A percentile compares a stretch with the other conserved stretches of the same genome.
Evolutionary conservation across 1,140 invertebrate species (phyloP).

Genomic region (Megathymus violae): DNA sequence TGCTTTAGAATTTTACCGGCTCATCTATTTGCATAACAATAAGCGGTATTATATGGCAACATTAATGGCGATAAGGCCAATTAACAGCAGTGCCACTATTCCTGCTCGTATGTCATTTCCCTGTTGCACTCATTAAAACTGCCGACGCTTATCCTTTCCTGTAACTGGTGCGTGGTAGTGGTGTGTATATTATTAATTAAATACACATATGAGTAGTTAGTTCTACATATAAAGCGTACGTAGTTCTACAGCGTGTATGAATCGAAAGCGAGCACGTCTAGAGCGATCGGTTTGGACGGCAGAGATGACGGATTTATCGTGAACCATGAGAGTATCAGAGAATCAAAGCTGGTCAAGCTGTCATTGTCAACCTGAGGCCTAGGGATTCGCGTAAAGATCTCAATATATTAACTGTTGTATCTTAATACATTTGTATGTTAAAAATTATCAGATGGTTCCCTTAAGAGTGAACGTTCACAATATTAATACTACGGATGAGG

Average conservation of each 20-base stretch:
- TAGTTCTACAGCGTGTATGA: neutral
- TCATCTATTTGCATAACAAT: conserved; percentile 24
- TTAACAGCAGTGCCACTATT: conserved; percentile 16
- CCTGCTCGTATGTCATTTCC: conserved; percentile 24
- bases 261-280: neutral
- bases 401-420: too few relatives aligned
- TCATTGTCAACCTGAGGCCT: too few relatives aligned
- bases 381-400: too few relatives aligned
- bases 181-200: neutral
- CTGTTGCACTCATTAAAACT: conserved; percentile 17
- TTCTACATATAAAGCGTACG: neutral
- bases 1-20: conserved; percentile 6
- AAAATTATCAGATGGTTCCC: too few relatives aligned
- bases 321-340: too few relatives aligned
- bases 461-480: too few relatives aligned
- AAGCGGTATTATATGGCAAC: conserved; percentile 8
- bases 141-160: conserved; percentile 11
- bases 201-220: neutral
- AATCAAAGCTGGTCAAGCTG: too few relatives aligned
- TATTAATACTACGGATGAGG: too few relatives aligned
- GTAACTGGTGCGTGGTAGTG: neutral
- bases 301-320: too few relatives aligned
- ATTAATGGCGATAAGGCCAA: conserved; percentile 16
- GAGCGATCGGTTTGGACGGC: too few relatives aligned
- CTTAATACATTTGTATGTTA: too few relatives aligned